Conservation (phyloP, 1,140 invertebrate species). For the Bombus soroeensis region DNA sequence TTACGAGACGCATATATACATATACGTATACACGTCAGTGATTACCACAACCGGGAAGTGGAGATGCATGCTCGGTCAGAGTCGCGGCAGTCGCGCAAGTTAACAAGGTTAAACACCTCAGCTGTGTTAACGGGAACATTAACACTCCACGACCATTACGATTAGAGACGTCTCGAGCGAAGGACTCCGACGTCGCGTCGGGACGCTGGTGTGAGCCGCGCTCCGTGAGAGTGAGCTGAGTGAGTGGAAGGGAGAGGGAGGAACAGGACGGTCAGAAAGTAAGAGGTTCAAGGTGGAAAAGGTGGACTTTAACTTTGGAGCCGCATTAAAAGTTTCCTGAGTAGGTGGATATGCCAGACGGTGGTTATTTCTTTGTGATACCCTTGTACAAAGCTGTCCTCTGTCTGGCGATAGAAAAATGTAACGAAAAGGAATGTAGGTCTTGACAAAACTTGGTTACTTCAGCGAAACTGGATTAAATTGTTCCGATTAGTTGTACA, state of each 20-base stretch:
- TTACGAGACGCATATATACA: not conserved
- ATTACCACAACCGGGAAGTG: constrained; percentile 51
- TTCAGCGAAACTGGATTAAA: not conserved
- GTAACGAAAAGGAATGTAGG: not conserved
- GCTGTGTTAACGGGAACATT: constrained; percentile 82
- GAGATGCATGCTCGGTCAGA: constrained; percentile 64
- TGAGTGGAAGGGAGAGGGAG: not conserved
- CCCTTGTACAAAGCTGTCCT: not conserved
- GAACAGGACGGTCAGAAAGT: constrained; percentile 49
- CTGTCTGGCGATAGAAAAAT: not conserved
- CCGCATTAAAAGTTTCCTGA: constrained; percentile 63
- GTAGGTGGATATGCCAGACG: constrained; percentile 36
- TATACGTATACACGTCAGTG: not conserved
- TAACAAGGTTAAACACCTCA: constrained; percentile 84
- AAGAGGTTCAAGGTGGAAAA: constrained; percentile 63
- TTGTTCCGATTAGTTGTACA: not conserved
- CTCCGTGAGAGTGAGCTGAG: constrained; percentile 8
- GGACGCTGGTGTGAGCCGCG: constrained; percentile 4
- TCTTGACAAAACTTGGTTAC: too few species aligned
- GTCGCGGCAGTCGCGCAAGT: constrained; percentile 71
- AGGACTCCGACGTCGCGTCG: constrained; percentile 51
- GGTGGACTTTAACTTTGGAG: constrained; percentile 63
- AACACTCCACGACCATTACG: constrained; percentile 82
- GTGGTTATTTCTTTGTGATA: constrained; percentile 27
- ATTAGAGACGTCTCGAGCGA: constrained; percentile 80